These are phyloP conservation scores for Pteromalus puparum DNA, from an alignment of 1,140 invertebrate genomes.

Conservation along the genomic window DNA sequence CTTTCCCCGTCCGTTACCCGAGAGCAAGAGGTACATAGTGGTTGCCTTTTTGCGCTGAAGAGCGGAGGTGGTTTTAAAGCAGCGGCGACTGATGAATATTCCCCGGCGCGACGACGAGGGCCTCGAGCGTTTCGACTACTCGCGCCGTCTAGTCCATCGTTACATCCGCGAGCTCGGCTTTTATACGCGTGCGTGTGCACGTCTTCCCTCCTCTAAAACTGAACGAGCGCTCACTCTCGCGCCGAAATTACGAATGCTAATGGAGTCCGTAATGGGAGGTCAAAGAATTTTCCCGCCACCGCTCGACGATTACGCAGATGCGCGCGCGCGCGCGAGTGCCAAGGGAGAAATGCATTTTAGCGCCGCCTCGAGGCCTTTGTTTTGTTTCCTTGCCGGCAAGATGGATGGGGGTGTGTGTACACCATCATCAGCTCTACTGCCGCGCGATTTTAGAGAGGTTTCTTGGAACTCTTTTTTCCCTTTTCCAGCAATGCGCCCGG, in stretches of 20 bases:
- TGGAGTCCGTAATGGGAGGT: conserved; percentile 52
- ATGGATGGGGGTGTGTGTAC: neutral
- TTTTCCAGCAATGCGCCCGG: no score
- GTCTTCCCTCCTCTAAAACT: conserved; percentile 27
- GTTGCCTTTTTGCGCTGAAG: conserved; percentile 6
- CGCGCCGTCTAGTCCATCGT: neutral
- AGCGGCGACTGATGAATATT: conserved; percentile 48
- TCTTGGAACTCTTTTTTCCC: no score
- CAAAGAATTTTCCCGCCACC: conserved; percentile 48
- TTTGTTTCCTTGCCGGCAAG: conserved; percentile 13
- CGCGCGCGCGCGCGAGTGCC: neutral
- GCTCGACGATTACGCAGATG: conserved; percentile 42
- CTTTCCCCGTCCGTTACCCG: neutral
- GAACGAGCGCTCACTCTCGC: conserved; percentile 1
- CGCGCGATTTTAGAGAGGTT: no score
- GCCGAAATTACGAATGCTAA: conserved; percentile 53
- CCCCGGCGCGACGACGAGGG: conserved; percentile 4
- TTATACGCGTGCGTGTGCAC: conserved; percentile 16
- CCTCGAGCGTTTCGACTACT: conserved; percentile 32
- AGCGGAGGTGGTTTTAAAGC: conserved; percentile 47
- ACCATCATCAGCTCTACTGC: no score
- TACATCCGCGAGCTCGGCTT: neutral
- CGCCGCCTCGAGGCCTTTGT: conserved; percentile 3
- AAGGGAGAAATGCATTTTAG: conserved; percentile 45
- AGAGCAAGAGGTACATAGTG: neutral